Evolutionary conservation across 2,113 vertebrate genomes (phyloP).

Genomic region (Dipodomys spectabilis): DNA sequence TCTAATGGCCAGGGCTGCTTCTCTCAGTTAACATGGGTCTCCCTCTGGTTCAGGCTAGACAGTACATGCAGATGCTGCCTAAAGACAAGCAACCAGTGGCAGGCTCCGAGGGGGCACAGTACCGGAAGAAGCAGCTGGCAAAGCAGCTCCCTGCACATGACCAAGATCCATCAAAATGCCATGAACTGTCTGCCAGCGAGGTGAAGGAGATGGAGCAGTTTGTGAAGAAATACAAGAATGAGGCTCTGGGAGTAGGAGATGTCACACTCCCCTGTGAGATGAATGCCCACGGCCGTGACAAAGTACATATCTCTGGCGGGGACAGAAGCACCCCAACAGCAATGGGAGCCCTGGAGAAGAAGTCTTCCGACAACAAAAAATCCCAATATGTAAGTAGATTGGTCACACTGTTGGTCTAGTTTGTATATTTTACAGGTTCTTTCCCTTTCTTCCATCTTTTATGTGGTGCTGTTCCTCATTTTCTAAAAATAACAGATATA

Average conservation of each 20-base stretch:
- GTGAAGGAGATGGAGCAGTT: slow-evolving; percentile 98
- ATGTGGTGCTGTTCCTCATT: neutral
- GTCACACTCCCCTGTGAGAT: slow-evolving; percentile 92
- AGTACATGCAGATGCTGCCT: slow-evolving; percentile 97
- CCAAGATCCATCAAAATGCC: slow-evolving; percentile 97
- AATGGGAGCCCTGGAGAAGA: slow-evolving; percentile 85
- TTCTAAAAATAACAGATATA: neutral
- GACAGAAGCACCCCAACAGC: slow-evolving; percentile 82
- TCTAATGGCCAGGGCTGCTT: slow-evolving; percentile 32
- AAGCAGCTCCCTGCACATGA: slow-evolving; percentile 98
- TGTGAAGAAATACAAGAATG: slow-evolving; percentile 96
- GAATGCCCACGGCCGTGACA: slow-evolving; percentile 75
- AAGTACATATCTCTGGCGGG: slow-evolving; percentile 73
- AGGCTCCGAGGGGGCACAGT: slow-evolving; percentile 94
- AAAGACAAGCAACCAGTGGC: slow-evolving; percentile 95
- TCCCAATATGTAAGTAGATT: slow-evolving; percentile 91
- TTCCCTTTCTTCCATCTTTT: neutral
- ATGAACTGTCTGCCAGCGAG: slow-evolving; percentile 94
- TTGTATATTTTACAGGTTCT: neutral
- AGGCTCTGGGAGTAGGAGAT: slow-evolving; percentile 95
- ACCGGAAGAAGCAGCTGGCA: slow-evolving; percentile 98
- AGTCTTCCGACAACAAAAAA: slow-evolving; percentile 74
- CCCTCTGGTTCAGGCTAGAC: slow-evolving; percentile 89
- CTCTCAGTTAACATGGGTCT: slow-evolving; percentile 12
- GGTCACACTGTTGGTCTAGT: accelerated